These are phyloP conservation scores for Fratercula arctica DNA, from an alignment of 2,797 vertebrate species.

Conservation along the genomic window DNA sequence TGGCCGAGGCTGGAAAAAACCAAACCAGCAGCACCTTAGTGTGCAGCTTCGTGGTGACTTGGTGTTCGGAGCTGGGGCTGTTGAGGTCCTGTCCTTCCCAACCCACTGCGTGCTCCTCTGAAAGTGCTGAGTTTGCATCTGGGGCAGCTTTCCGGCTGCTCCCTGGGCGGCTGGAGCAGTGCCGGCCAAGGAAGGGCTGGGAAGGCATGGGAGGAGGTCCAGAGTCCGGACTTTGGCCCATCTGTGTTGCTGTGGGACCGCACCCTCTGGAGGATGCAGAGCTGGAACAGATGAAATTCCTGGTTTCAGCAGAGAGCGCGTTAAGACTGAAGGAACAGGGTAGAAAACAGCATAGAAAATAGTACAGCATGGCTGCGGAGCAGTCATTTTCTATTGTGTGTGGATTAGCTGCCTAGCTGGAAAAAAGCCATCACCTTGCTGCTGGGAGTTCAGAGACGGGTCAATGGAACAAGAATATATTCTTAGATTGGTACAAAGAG, in stretches of 20 bases:
- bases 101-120: rapidly evolving
- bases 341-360: background rate
- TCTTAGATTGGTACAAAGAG: background rate
- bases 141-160: background rate
- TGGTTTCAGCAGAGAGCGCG: background rate
- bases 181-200: background rate
- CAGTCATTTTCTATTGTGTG: background rate
- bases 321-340: background rate
- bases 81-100: background rate
- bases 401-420: conserved; percentile 36
- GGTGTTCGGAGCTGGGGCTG: background rate
- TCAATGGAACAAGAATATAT: background rate
- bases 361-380: background rate
- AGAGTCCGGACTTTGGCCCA: rapidly evolving
- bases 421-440: conserved; percentile 34
- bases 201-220: background rate
- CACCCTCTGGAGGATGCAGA: background rate
- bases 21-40: background rate
- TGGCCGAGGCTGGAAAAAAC: background rate
- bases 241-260: background rate
- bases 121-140: background rate
- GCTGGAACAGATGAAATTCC: background rate
- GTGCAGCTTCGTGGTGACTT: rapidly evolving
- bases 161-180: rapidly evolving
- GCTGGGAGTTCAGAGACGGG: background rate